Evolutionary conservation across 2,113 vertebrate genomes (phyloP).

Genomic region (Prionailurus viverrinus): DNA sequence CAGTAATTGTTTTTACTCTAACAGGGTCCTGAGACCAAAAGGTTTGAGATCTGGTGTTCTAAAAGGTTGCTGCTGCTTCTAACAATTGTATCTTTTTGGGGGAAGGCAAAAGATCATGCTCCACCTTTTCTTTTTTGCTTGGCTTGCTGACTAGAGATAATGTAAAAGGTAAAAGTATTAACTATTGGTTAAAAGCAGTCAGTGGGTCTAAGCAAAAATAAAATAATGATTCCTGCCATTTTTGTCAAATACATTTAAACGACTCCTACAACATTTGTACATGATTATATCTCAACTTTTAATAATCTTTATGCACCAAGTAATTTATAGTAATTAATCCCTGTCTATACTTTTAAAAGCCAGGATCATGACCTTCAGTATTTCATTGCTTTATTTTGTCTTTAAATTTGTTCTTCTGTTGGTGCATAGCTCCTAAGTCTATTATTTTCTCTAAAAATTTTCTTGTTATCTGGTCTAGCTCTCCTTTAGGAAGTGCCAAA

Average conservation of each 20-base stretch:
- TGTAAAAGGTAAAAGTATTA: neutral
- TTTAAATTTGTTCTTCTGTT: neutral
- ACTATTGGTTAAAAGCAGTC: neutral
- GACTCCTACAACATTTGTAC: neutral
- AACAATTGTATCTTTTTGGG: neutral
- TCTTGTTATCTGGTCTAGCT: neutral
- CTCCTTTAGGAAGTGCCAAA: neutral
- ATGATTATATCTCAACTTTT: neutral
- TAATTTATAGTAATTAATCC: neutral
- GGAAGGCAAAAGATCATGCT: neutral
- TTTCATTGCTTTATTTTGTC: neutral
- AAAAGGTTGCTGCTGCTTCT: neutral
- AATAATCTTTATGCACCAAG: neutral
- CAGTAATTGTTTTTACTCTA: neutral
- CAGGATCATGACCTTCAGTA: neutral
- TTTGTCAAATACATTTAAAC: neutral
- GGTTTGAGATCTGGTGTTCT: neutral
- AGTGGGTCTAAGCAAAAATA: neutral
- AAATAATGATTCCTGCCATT: neutral
- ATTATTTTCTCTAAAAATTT: neutral
- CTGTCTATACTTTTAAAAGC: neutral
- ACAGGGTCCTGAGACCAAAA: neutral
- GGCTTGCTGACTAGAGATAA: neutral
- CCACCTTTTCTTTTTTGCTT: neutral
- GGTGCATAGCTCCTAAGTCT: neutral